A percentile compares a stretch with the other conserved stretches of the same genome.
phyloP scores from a whole-genome alignment of 2,113 vertebrate species.

The Agapornis roseicollis region DNA sequence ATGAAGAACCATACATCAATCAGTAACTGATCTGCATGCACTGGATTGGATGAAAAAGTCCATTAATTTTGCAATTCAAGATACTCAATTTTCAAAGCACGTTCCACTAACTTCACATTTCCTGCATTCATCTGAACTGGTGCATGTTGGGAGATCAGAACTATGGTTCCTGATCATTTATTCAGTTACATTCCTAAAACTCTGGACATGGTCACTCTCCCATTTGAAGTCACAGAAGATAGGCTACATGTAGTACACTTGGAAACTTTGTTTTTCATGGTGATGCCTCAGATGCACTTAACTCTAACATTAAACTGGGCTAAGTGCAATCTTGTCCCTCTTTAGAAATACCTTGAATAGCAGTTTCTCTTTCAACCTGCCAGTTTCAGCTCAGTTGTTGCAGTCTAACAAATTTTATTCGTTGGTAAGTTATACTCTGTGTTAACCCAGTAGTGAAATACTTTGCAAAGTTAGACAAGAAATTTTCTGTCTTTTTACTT shows the following conservation, averaged over 20 bases:
- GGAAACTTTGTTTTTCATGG: not conserved
- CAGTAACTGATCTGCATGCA: not conserved
- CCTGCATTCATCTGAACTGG: not conserved
- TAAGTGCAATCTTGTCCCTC: not conserved
- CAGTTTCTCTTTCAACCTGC: not conserved
- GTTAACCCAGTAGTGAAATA: not conserved
- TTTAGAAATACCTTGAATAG: not conserved
- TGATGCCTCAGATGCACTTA: not conserved
- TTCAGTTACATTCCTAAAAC: not conserved
- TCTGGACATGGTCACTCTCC: not conserved
- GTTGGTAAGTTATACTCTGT: not conserved
- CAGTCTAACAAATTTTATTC: not conserved
- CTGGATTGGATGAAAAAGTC: not conserved
- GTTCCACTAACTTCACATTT: not conserved
- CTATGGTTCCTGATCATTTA: not conserved
- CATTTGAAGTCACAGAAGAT: not conserved
- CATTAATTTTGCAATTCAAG: not conserved
- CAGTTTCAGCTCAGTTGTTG: not conserved
- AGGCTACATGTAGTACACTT: not conserved
- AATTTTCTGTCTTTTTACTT: not conserved
- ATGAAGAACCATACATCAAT: not conserved
- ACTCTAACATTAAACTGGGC: not conserved
- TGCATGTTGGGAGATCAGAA: not conserved
- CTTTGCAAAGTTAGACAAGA: not conserved
- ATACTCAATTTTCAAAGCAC: not conserved